Conservation (phyloP, 1,140 invertebrate species). For the Heliconius nattereri region DNA sequence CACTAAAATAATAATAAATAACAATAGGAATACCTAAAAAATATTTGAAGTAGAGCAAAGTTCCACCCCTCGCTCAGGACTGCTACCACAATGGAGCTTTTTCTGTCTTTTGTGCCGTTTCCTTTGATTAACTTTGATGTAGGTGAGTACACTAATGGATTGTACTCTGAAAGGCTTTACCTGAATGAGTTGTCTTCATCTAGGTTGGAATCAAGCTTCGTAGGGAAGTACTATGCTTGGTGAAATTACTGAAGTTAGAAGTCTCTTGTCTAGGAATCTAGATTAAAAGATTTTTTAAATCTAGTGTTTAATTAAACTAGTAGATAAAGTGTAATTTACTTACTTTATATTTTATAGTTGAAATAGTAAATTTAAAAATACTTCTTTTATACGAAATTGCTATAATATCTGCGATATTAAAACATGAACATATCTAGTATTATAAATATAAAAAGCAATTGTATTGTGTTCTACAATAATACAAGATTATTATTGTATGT, state of each 20-base stretch:
- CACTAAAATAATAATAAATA: no score
- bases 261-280: not conserved
- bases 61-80: constrained; percentile 29
- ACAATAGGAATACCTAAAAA: not conserved
- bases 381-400: no score
- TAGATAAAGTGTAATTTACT: no score
- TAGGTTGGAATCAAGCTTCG: constrained; percentile 24
- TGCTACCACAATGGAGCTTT: constrained; percentile 71
- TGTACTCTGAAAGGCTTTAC: constrained; percentile 57
- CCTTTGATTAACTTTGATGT: constrained; percentile 79
- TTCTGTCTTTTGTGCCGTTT: constrained; percentile 64
- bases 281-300: not conserved
- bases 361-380: no score
- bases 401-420: not conserved
- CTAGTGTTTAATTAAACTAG: not conserved
- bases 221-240: constrained; percentile 10
- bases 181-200: constrained; percentile 51
- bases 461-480: no score
- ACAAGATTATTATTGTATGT: no score
- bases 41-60: constrained; percentile 48
- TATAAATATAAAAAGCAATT: not conserved
- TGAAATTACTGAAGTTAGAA: constrained; percentile 11
- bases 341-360: no score
- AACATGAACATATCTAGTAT: not conserved
- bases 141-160: constrained; percentile 73